These are phyloP conservation scores for Lynx canadensis DNA, from an alignment of 2,113 vertebrate species.

Conservation along the genomic window DNA sequence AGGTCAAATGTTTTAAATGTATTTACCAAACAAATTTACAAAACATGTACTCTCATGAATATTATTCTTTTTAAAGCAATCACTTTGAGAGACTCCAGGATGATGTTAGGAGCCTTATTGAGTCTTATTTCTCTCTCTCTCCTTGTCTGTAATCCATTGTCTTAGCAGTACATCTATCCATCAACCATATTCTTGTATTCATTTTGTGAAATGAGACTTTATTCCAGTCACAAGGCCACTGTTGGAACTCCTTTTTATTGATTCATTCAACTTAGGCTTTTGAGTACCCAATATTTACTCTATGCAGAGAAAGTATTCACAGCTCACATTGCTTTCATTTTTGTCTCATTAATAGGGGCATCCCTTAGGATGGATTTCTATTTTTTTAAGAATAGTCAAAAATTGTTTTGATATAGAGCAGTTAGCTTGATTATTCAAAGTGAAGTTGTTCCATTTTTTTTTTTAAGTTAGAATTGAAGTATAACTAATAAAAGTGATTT, in stretches of 20 bases:
- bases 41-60: not conserved
- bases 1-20: slow-evolving; percentile 46
- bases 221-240: not conserved
- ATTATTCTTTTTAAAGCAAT: slow-evolving; percentile 34
- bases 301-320: not conserved
- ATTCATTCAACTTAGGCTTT: not conserved
- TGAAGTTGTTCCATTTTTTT: not conserved
- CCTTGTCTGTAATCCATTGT: not conserved
- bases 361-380: not conserved
- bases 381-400: slow-evolving; percentile 1
- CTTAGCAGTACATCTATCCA: not conserved
- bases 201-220: slow-evolving; percentile 46
- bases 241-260: slow-evolving; percentile 33
- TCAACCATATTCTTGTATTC: not conserved
- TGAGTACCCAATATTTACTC: not conserved
- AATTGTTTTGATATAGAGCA: not conserved
- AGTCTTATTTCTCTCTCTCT: not conserved
- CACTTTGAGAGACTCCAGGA: not conserved
- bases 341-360: not conserved
- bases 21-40: slow-evolving; percentile 2
- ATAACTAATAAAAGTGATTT: slow-evolving; percentile 24
- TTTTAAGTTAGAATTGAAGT: not conserved
- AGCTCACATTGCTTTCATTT: not conserved
- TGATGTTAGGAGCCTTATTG: not conserved
- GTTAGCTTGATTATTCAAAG: slow-evolving; percentile 5